Evolutionary conservation across 2,113 vertebrate genomes (phyloP), one percentile per base, ranked within the genome.

Genomic region (Cranoglanis bouderius): DNA sequence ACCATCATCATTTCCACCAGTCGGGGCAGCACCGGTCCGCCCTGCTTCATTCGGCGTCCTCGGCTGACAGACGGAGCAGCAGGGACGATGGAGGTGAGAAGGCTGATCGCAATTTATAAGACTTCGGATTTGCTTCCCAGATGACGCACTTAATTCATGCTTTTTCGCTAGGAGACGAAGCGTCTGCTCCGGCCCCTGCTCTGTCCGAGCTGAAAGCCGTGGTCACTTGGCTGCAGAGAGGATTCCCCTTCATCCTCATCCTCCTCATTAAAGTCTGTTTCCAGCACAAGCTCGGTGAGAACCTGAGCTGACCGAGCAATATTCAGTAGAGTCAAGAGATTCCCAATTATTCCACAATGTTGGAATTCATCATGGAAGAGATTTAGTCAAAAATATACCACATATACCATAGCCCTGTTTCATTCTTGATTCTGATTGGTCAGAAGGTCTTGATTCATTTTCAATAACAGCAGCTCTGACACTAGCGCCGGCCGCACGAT

Each of bases 261-360:
- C 96, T 99, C 57, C 94, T 99, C 90, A 96, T 97, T 85, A 99
- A 99, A 95, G 95, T 99, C 89, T 99, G 98, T 93, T 99, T 99
- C 93, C 98, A 99, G 91, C 98, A 99, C 90, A 98, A 99, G 88
- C 96, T 99, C 0, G 98, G 98, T 99, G 93, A 95, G 95, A 88
- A 2, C 26, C 4, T 4, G 12, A 46, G 1, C 40, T 43, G 19
- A 24, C 0, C 38, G 24, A 24, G 72, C 72, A 43, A 43, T 4
- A 0, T 38, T 72, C 35, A 38, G 65, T 63, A 8, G 1, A 21
- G 35, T 32, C 74, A 13, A 13, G 40, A 46, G 74, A 46, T 21
- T 8, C 7, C 35, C 24, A 59, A 8, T 83, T 74, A 29, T n/a
- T 35, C 67, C 32, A 70, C 4, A 70, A 38, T 70, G 14, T 53